Evolutionary conservation across 1,140 invertebrate species (phyloP), one percentile per base, ranked within the genome.

Genomic region (Dreissena polymorpha): DNA sequence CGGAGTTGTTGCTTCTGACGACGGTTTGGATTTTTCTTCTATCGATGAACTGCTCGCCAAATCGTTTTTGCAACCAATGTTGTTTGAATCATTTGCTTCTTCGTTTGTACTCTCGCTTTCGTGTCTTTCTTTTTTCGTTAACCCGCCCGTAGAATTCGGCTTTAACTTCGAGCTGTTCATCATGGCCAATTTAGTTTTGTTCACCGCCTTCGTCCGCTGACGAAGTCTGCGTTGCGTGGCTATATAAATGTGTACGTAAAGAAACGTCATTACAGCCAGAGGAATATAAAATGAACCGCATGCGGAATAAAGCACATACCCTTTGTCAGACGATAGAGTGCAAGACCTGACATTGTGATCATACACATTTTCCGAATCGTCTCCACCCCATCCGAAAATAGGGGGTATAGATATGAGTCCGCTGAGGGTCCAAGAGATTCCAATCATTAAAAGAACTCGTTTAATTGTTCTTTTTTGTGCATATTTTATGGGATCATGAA

Each of bases 401-500:
- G 98, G 98, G 7, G 98, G 98, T 18, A 98, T 97, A 86, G 97
- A 98, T 82, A 99, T 99, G 39, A 98, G 92, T 7, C 96, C 95
- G 0, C 97, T 98, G 0, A 97, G 93, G 0, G 96, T 91, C 98
- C 98, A 99, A 0, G 99, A 97, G 12, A 96, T 95, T 8, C 95
- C 95, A 85, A 99, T 99, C 93, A 97, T 97, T 13, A 96, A 93
- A 7, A 98, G 93, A 0, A 99, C 98, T 51, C 97, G 94, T 85
- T 97, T 96, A 13, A 98, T 64, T 12, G 98, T 99, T 68, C 98
- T 94, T 92, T 98, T 98, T 91, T 98, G 97, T 10, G 98, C 97
- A 92, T 99, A 99, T 91, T 98, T 97, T 72, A 99, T 97, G 0
- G 98, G 98, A 92, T 99, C 97, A 5, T 98, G 98, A 72, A 99